These are phyloP conservation scores for Probosciger aterrimus DNA, from an alignment of 2,113 vertebrate genomes.

Conservation along the genomic window DNA sequence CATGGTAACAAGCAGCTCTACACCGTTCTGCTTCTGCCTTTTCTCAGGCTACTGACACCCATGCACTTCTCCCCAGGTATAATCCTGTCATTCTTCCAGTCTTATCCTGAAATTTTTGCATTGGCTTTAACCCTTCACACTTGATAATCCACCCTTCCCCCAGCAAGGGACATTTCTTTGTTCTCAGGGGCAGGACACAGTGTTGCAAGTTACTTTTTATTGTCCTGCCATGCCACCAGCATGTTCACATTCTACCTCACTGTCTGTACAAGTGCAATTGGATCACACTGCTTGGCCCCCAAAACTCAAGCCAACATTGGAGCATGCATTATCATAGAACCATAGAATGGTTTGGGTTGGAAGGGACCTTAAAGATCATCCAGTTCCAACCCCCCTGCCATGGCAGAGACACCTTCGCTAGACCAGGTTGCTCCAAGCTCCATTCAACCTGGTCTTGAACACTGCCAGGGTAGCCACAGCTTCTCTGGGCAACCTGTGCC, in stretches of 20 bases:
- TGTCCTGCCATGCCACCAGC: not conserved
- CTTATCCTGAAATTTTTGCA: not conserved
- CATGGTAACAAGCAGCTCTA: conserved; percentile 41
- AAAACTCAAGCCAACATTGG: not conserved
- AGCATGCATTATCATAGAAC: not conserved
- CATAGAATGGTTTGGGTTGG: not conserved
- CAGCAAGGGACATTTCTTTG: not conserved
- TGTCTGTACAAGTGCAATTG: not conserved
- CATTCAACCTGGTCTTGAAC: not conserved
- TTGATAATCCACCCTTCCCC: not conserved
- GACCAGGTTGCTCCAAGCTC: not conserved
- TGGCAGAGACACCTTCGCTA: not conserved
- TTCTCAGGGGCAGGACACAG: not conserved
- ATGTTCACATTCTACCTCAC: not conserved
- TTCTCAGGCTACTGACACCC: not conserved
- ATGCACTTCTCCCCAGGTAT: not conserved
- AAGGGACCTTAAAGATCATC: not conserved
- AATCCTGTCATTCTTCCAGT: not conserved
- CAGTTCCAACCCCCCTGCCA: not conserved
- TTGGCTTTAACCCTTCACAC: not conserved
- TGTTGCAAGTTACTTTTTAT: not conserved
- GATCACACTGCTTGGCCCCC: not conserved
- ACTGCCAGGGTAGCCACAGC: not conserved
- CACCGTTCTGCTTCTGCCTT: not conserved
- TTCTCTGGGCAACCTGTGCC: not conserved